Base-by-base conservation (phyloP, 2,888 invertebrate species). In the Rhingia campestris region DNA sequence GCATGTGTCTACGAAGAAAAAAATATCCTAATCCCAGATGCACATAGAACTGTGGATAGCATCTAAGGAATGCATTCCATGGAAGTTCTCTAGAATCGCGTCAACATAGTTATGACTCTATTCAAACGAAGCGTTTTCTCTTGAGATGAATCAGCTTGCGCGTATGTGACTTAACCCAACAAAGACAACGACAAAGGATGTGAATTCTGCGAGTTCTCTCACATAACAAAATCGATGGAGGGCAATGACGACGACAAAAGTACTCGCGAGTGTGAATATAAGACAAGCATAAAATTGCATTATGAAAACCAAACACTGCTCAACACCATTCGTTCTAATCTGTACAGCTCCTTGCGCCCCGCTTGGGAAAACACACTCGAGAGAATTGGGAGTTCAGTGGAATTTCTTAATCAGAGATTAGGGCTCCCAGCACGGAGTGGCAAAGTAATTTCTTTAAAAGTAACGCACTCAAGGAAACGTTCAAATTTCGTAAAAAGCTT, bases 261-360 rank as follows among this genome's bases (percentile, higher is more conserved):
- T 32, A 43, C 59, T 64, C 33, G 53, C 33, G 39, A 64, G 43
- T 12, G 43, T 14, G 51, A 73, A 82, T 64, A 73, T 79, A 63
- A 74, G 63, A 54, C 56, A 81, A 73, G 67, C 54, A 82, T 63
- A n/a, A 72, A 56, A 74, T 76, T 77, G 72, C 79, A 73, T 79
- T 64, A 72, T 73, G 56, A 35, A 61, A 73, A 53, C 56, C 35
- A 49, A 73, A 67, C 63, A 54, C 45, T 72, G 61, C 49, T 58
- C 73, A 79, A 63, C 58, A 64, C 67, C 69, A 82, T 79, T 59
- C 73, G 43, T 82, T 82, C 64, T 67, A 74, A 82, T 82, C 63
- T 49, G 39, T 4, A 30, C 39, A 33, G 43, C 14, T 66, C 6
- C 73, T 7, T 3, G 22, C 6, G 32, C 14, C 6, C 14, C 35